Evolutionary conservation across 2,797 vertebrate genomes (phyloP), one percentile per base, ranked within the genome.

Genomic region (Halcyon chelicuti): DNA sequence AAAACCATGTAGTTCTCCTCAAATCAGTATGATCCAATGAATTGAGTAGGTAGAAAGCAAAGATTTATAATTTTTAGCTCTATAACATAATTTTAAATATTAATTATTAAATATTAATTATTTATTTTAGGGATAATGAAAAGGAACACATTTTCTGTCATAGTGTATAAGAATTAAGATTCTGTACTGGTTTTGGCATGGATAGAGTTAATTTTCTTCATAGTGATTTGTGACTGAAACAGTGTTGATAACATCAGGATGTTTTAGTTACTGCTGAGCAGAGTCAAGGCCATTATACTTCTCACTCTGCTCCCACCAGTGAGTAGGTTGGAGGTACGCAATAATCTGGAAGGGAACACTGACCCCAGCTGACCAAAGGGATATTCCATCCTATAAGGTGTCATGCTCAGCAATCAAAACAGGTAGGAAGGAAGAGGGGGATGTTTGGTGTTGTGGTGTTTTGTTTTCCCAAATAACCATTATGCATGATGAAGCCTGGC

Each of bases 291-390:
- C 46, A 21, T 46, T 46, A 26, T 29, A 12, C 18, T 42, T 31
- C 33, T 67, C 31, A 35, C 7, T 0, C 44, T 3, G 40, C 4
- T 25, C 26, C 7, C 1, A 4, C 8, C 26, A 85, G 25, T 1
- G 2, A 67, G 23, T 1, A 35, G 31, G 8, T n/a, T 61, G 14
- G 7, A 9, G 22, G 6, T n/a, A 26, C 26, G 31, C 21, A 51
- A 51, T 44, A 26, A 42, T 7, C 1, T 85, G 12, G 23, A 2
- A 57, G 15, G 33, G 25, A 15, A 10, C 42, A 44, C 42, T 44
- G 42, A 44, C 18, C 18, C 42, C 42, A 44, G 19, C 42, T 44
- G 42, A 44, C 17, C 42, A 44, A 44, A 44, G 42, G 18, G 42
- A 44, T 44, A 44, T 44, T 44, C 42, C 42, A 19, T 18, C 42